Conservation (phyloP, 2,888 invertebrate genomes). For the Crepidodera aurea region DNA sequence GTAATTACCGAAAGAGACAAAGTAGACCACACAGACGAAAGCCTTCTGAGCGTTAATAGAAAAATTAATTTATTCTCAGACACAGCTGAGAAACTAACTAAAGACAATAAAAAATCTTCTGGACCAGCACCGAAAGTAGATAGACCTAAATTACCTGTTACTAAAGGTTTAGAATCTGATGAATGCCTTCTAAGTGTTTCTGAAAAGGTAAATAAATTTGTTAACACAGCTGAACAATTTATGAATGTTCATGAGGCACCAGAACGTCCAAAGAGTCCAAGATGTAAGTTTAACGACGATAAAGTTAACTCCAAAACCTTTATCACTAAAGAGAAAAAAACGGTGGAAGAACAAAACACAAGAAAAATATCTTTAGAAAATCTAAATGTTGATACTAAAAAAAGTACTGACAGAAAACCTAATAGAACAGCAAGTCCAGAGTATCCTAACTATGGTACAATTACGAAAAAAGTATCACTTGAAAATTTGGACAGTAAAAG, state of each 20-base stretch:
- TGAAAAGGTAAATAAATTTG: conserved; percentile 75
- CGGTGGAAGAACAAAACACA: background rate
- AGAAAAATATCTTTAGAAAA: conserved; percentile 15
- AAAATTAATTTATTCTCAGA: conserved; percentile 62
- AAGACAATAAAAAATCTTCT: conserved; percentile 48
- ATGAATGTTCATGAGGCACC: conserved; percentile 44
- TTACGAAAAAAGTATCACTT: conserved; percentile 16
- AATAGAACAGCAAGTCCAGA: background rate
- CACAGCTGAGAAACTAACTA: conserved; percentile 59
- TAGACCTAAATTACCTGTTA: conserved; percentile 65
- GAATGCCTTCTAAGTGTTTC: conserved; percentile 73
- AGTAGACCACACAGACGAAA: conserved; percentile 63
- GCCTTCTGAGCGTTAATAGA: conserved; percentile 66
- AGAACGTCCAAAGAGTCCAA: conserved; percentile 55
- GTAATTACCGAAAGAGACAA: conserved; percentile 56
- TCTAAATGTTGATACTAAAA: conserved; percentile 1
- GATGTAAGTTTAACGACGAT: conserved; percentile 50
- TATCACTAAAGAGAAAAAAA: conserved; percentile 6
- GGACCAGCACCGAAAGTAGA: conserved; percentile 57
- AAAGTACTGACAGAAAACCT: background rate
- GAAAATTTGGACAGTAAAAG: conserved; percentile 19
- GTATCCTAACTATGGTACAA: background rate
- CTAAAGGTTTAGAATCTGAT: conserved; percentile 67
- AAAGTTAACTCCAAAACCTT: conserved; percentile 63
- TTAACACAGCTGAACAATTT: conserved; percentile 63